Base-by-base conservation (phyloP, 2,797 vertebrate species). In the Poeciliopsis paucimaculata region DNA sequence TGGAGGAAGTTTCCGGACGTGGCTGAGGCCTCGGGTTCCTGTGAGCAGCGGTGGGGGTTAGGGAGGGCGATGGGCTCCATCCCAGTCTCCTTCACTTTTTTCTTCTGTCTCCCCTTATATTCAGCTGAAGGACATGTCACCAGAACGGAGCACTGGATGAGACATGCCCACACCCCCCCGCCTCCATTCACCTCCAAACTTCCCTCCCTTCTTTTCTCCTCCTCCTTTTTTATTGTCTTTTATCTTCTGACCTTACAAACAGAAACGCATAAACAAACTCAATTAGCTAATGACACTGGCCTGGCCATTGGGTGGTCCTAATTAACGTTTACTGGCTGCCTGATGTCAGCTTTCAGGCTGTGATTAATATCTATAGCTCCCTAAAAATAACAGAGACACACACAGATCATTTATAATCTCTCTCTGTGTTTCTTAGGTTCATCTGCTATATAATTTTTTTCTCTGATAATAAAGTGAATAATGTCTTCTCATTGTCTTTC, bases 241-340 rank as follows among this genome's bases (percentile, higher is more conserved):
- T 88, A 85, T 60, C 73, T 82, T 90, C 83, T 80, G 84, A 92
- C 91, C 82, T 90, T 68, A 77, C 90, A 91, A 92, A 94, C 92
- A 93, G 92, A 95, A 92, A 94, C 92, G 92, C 92, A 95, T 94
- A 95, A 95, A 95, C 94, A 95, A 95, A 95, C 94, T 94, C 93
- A 95, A 96, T 96, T 96, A 95, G 94, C 93, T 95, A 95, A 95
- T 95, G 95, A 95, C 93, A 94, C 86, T 91, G 90, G 92, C 88
- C 91, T 70, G 90, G 90, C 93, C 93, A 92, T 94, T 93, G 93
- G 94, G 93, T 93, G 92, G 93, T 92, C 94, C 94, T 95, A 95
- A 95, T 96, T 95, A 95, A 94, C 82, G 90, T 93, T 95, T 95
- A 94, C 93, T 93, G 93, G 92, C 93, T 94, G 92, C 91, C 94